A percentile compares a stretch with the other conserved stretches of the same genome.
Evolutionary conservation across 2,888 invertebrate genomes (phyloP).

Genomic region (Parasteatoda lunata): DNA sequence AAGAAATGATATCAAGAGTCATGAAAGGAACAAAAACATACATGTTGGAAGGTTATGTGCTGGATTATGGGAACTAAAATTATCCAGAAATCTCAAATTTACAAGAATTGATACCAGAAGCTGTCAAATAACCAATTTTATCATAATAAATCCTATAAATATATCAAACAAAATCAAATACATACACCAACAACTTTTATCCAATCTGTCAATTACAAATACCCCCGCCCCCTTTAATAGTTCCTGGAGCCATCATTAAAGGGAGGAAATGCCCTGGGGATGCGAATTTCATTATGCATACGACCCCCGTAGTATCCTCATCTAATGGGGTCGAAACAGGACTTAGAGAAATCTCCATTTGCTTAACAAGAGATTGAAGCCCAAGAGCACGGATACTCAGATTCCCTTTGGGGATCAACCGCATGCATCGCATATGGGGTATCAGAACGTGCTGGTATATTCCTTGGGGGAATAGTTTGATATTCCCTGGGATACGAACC

Average conservation of each 20-base stretch:
- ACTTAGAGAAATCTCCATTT: slow-evolving; percentile 66
- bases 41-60: too few relatives aligned
- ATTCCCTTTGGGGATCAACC: slow-evolving; percentile 25
- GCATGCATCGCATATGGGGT: slow-evolving; percentile 40
- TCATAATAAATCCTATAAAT: too few relatives aligned
- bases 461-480: slow-evolving; percentile 10
- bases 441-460: slow-evolving; percentile 34
- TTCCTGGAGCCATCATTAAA: background rate
- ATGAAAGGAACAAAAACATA: too few relatives aligned
- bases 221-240: background rate
- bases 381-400: slow-evolving; percentile 44
- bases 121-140: too few relatives aligned
- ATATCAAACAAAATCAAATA: too few relatives aligned
- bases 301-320: slow-evolving; percentile 18
- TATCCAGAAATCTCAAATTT: too few relatives aligned
- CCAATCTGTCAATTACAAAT: too few relatives aligned
- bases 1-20: too few relatives aligned
- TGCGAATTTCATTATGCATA: background rate
- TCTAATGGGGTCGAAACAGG: slow-evolving; percentile 67
- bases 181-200: too few relatives aligned
- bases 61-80: too few relatives aligned
- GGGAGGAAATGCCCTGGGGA: background rate
- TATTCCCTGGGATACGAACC: slow-evolving; percentile 20
- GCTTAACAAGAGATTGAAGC: slow-evolving; percentile 65
- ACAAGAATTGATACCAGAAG: too few relatives aligned